phyloP scores from a whole-genome alignment of 2,113 vertebrate species.

The Chlorodrepanis virens region DNA sequence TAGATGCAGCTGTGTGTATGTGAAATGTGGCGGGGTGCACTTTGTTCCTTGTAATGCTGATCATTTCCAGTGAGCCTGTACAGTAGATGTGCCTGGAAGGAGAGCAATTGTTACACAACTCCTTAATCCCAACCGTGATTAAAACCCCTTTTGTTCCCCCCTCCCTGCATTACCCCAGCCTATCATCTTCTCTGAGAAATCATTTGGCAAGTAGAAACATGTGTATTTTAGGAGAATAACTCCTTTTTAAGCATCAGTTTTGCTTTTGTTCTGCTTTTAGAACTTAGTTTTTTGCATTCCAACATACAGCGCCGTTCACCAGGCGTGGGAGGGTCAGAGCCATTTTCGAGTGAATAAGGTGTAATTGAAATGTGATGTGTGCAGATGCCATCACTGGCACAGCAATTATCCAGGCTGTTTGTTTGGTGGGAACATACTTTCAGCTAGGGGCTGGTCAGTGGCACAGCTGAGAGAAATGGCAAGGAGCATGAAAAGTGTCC shows the following conservation, averaged over 20 bases:
- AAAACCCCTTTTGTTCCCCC: conserved; percentile 61
- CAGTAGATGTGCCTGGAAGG: conserved; percentile 58
- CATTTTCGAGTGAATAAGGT: conserved; percentile 50
- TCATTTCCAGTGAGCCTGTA: conserved; percentile 31
- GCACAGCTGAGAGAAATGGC: background rate
- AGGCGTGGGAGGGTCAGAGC: conserved; percentile 34
- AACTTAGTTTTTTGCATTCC: conserved; percentile 46
- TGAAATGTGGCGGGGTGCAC: background rate
- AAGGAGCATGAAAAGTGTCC: background rate
- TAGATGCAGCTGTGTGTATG: conserved; percentile 28
- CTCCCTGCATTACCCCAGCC: conserved; percentile 42
- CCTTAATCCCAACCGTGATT: conserved; percentile 57
- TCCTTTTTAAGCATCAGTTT: conserved; percentile 36
- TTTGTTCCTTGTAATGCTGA: conserved; percentile 48
- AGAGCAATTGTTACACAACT: conserved; percentile 58
- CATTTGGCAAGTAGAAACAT: conserved; percentile 56
- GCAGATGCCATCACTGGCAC: conserved; percentile 52
- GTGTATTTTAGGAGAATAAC: conserved; percentile 49
- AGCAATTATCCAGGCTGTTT: conserved; percentile 38
- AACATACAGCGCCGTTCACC: background rate
- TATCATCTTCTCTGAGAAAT: conserved; percentile 61
- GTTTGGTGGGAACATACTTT: conserved; percentile 45
- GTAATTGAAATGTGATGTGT: conserved; percentile 56
- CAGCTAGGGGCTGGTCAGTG: conserved; percentile 23
- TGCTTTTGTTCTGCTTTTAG: conserved; percentile 53